Conservation (phyloP, 2,888 invertebrate genomes). For the Hydraecia micacea region DNA sequence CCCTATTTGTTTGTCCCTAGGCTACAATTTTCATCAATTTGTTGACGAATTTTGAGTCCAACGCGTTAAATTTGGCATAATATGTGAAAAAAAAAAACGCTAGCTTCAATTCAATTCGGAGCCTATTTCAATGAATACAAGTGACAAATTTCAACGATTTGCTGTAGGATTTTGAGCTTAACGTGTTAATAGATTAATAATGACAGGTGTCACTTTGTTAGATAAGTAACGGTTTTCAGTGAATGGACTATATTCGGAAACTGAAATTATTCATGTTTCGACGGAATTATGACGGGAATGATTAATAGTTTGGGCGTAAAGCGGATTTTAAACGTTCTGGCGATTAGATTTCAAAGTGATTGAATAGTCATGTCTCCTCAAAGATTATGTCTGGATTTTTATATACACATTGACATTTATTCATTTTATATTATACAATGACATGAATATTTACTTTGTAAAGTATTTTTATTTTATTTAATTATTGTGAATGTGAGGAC, state of each 20-base stretch:
- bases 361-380: slow-evolving; percentile 18
- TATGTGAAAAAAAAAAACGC: background rate
- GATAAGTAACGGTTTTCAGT: slow-evolving; percentile 11
- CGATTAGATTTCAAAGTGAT: slow-evolving; percentile 11
- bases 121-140: background rate
- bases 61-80: slow-evolving; percentile 2
- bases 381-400: too few species aligned
- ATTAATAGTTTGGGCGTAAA: slow-evolving; percentile 24
- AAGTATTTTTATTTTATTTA: too few species aligned
- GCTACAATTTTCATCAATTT: background rate
- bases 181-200: slow-evolving; percentile 23
- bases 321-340: slow-evolving; percentile 23
- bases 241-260: slow-evolving; percentile 27
- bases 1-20: background rate
- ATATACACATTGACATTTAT: too few species aligned
- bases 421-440: too few species aligned
- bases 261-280: slow-evolving; percentile 35
- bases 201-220: slow-evolving; percentile 26
- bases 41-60: background rate
- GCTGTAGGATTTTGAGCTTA: background rate
- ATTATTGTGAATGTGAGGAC: too few species aligned
- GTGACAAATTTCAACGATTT: background rate
- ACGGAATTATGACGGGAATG: slow-evolving; percentile 1
- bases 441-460: too few species aligned
- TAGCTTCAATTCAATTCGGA: background rate